Evolutionary conservation across 2,113 vertebrate species (phyloP).

Genomic region (Malurus elegans): DNA sequence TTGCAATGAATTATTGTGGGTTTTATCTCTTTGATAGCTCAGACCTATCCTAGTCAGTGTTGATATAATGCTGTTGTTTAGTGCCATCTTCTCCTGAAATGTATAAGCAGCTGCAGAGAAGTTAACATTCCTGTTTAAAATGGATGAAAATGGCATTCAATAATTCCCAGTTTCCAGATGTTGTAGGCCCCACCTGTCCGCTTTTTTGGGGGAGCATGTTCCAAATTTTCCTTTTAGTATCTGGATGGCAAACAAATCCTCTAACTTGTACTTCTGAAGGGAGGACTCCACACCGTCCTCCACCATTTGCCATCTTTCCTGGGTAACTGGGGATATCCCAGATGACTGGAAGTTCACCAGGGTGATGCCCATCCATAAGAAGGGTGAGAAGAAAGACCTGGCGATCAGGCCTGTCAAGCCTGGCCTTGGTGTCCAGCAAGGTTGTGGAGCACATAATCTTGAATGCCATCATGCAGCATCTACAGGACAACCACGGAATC

Average conservation of each 20-base stretch:
- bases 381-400: neutral
- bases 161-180: neutral
- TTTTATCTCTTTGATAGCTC: neutral
- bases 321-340: neutral
- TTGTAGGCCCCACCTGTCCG: neutral
- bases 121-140: neutral
- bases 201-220: neutral
- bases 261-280: neutral
- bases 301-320: neutral
- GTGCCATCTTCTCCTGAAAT: neutral
- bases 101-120: neutral
- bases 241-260: neutral
- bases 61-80: neutral
- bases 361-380: no score
- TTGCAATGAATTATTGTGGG: neutral
- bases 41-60: neutral
- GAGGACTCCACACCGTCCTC: neutral
- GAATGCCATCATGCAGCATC: neutral
- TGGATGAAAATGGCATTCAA: neutral
- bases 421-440: neutral
- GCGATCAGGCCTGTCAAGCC: neutral
- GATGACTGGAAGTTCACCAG: neutral
- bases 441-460: neutral
- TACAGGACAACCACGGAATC: neutral
- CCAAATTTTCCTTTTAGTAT: neutral